These are phyloP conservation scores for Chaetura pelagica DNA, from an alignment of 2,113 vertebrate genomes.

Conservation along the genomic window DNA sequence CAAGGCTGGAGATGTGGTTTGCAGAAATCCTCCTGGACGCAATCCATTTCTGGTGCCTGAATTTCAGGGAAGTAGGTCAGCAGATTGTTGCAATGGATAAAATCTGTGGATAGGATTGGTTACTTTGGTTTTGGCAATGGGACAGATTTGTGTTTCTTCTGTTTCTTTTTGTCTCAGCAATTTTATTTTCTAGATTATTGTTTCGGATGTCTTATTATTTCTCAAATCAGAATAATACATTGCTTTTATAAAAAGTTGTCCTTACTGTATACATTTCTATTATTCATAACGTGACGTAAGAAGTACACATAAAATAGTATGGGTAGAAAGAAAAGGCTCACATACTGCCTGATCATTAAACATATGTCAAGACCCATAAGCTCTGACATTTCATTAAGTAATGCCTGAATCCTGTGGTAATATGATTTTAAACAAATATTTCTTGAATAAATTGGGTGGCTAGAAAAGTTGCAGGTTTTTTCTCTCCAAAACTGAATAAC, in stretches of 20 bases:
- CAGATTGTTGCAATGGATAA: background rate
- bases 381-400: background rate
- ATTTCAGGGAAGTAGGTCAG: slow-evolving; percentile 14
- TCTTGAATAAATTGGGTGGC: background rate
- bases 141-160: background rate
- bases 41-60: background rate
- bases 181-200: background rate
- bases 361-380: background rate
- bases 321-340: background rate
- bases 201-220: background rate
- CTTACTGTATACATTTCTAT: background rate
- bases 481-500: background rate
- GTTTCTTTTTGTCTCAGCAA: background rate
- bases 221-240: background rate
- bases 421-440: background rate
- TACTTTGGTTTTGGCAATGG: background rate
- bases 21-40: slow-evolving; percentile 21
- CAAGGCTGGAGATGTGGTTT: background rate
- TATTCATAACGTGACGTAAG: background rate
- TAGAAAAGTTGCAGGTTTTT: background rate
- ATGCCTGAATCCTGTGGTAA: background rate
- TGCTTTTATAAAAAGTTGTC: background rate
- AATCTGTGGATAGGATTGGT: background rate
- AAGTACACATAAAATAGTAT: background rate
- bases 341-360: background rate